These are phyloP conservation scores for Drosophila kurseongensis DNA, from an alignment of 1,140 invertebrate genomes.

Conservation along the genomic window DNA sequence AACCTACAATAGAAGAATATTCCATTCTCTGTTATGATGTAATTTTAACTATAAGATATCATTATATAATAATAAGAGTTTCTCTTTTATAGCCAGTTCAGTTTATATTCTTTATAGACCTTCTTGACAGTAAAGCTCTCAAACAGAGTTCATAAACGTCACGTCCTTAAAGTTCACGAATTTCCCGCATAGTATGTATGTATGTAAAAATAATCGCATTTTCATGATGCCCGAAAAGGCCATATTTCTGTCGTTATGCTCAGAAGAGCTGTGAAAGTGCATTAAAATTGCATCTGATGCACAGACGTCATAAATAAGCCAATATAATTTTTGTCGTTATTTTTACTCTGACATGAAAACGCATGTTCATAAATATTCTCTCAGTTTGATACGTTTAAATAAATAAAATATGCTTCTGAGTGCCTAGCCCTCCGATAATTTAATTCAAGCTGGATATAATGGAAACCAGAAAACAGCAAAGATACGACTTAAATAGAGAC, in stretches of 20 bases:
- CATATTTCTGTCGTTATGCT: conserved; percentile 3
- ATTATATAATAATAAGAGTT: no score
- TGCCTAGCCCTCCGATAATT: not conserved
- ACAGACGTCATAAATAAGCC: conserved; percentile 20
- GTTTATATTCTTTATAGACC: not conserved
- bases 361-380: conserved; percentile 11
- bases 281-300: conserved; percentile 38
- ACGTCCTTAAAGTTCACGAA: not conserved
- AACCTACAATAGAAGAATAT: no score
- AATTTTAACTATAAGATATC: no score
- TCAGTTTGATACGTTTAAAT: conserved; percentile 6
- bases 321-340: conserved; percentile 16
- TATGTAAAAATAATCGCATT: conserved; percentile 13
- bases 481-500: conserved; percentile 4
- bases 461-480: not conserved
- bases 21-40: no score
- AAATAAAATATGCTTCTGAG: not conserved
- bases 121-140: no score
- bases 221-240: conserved; percentile 1
- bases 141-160: no score
- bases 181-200: not conserved
- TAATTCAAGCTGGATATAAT: conserved; percentile 6
- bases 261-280: conserved; percentile 23
- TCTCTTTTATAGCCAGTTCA: no score
- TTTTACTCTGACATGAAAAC: conserved; percentile 14